Conservation (phyloP, 2,797 vertebrate species). For the Spatula versicolor region DNA sequence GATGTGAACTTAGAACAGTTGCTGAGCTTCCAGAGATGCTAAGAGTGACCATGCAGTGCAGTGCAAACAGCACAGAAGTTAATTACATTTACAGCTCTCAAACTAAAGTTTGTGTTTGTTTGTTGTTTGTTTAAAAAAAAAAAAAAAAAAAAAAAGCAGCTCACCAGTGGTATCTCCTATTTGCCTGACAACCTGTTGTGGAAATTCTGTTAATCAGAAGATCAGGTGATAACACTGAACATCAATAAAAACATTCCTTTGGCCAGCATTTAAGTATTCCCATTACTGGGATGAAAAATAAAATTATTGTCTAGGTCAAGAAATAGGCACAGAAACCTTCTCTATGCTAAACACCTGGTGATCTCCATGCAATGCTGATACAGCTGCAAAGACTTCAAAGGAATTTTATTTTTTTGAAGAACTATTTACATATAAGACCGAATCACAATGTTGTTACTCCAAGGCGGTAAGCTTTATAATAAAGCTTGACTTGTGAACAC, state of each 20-base stretch:
- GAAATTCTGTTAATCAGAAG: slow-evolving; percentile 1
- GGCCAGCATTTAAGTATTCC: not conserved
- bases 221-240: not conserved
- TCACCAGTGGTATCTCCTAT: not conserved
- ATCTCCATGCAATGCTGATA: not conserved
- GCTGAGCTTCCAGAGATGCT: not conserved
- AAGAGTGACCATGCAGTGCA: not conserved
- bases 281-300: not conserved
- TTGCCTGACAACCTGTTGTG: not conserved
- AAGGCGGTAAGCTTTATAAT: not conserved
- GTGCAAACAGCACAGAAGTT: slow-evolving; percentile 31
- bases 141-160: not conserved
- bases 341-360: not conserved
- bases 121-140: not conserved
- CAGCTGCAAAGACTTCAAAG: not conserved
- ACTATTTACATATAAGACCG: slow-evolving; percentile 33
- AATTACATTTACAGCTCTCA: slow-evolving; percentile 31
- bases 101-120: not conserved
- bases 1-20: not conserved
- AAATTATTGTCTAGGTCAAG: not conserved
- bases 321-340: slow-evolving; percentile 8
- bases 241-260: not conserved
- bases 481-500: slow-evolving; percentile 6
- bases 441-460: not conserved
- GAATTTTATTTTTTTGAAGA: not conserved